phyloP scores from a whole-genome alignment of 2,113 vertebrate species.

The Gallinago undulata region DNA sequence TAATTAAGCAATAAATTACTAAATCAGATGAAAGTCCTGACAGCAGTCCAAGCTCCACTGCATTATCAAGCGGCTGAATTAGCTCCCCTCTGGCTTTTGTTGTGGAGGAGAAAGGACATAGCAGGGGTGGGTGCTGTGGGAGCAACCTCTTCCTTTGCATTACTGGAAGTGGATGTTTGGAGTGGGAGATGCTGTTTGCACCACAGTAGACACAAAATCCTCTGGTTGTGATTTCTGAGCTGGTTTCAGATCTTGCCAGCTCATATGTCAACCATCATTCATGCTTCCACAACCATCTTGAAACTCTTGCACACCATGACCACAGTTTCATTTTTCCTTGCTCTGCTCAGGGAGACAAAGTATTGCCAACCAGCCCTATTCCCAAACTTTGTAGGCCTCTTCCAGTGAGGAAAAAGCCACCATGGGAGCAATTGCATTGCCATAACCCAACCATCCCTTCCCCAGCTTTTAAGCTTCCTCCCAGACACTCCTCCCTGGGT shows the following conservation, averaged over 20 bases:
- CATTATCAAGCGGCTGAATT: background rate
- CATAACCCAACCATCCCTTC: background rate
- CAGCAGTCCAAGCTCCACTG: background rate
- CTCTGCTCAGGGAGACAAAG: background rate
- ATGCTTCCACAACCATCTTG: background rate
- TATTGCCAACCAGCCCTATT: background rate
- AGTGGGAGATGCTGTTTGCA: background rate
- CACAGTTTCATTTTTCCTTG: background rate
- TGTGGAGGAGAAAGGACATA: background rate
- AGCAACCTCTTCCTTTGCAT: background rate
- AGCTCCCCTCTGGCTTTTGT: background rate
- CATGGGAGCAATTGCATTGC: fast-evolving
- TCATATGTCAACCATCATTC: background rate
- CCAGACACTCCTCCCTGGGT: background rate
- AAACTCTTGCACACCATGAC: background rate
- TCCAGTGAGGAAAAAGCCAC: background rate
- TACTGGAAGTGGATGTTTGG: background rate
- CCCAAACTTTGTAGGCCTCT: background rate
- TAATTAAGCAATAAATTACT: slow-evolving; percentile 14
- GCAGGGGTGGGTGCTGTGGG: fast-evolving
- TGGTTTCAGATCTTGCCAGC: background rate
- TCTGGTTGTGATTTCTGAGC: background rate
- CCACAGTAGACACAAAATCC: fast-evolving
- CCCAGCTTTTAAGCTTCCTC: background rate
- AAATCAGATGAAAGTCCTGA: background rate